Percentiles rank a stretch among this genome's conserved stretches.
These are phyloP conservation scores for Timandra comae DNA, from an alignment of 2,888 invertebrate species.

Conservation along the genomic window DNA sequence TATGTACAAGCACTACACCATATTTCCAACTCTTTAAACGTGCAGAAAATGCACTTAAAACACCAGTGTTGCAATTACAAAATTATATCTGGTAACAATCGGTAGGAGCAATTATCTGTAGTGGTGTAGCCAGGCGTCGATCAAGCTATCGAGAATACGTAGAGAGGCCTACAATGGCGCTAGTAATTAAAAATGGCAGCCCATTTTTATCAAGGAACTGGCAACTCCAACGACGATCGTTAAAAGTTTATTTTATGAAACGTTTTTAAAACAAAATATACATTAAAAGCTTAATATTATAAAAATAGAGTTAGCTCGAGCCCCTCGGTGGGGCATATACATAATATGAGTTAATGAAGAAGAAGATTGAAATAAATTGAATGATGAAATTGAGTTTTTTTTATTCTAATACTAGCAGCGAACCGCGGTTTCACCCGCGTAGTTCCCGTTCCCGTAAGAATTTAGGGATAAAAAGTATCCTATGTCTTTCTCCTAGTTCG, in stretches of 20 bases:
- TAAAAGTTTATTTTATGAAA: no score
- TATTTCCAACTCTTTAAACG: background rate
- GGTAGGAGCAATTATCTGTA: constrained; percentile 20
- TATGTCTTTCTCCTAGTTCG: no score
- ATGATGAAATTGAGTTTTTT: no score
- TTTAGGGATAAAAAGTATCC: no score
- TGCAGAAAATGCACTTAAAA: constrained; percentile 11
- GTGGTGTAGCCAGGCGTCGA: constrained; percentile 30
- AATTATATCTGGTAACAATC: constrained; percentile 21
- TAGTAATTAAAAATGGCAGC: constrained; percentile 67
- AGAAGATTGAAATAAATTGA: constrained; percentile 16
- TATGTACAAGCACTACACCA: background rate
- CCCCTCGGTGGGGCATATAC: no score
- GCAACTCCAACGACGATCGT: no score
- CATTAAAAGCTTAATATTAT: no score
- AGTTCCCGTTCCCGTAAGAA: no score
- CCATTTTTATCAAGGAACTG: constrained; percentile 37
- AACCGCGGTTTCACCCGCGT: no score
- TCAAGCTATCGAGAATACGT: constrained; percentile 41
- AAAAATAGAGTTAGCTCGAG: no score
- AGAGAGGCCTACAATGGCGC: constrained; percentile 51
- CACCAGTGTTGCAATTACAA: constrained; percentile 18
- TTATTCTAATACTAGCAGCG: no score
- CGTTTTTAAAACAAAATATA: no score
- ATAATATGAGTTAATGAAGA: constrained; percentile 9